phyloP scores from a whole-genome alignment of 2,797 vertebrate genomes.

The Antennarius maculatus region DNA sequence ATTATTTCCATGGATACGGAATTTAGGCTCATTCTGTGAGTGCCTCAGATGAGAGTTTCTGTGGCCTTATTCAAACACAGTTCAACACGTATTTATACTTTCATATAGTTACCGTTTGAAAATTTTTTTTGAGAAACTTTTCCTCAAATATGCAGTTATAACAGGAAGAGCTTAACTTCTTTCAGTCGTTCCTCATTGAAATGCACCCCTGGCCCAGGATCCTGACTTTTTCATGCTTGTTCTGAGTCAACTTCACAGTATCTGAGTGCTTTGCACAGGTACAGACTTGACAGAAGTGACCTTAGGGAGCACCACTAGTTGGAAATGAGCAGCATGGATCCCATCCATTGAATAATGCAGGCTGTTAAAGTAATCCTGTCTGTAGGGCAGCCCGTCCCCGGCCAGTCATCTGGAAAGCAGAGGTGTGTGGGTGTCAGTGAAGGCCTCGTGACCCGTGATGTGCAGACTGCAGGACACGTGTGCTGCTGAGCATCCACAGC shows the following conservation, averaged over 20 bases:
- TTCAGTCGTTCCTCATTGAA: no score
- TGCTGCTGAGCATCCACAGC: constrained; percentile 12
- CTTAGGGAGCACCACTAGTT: constrained; percentile 11
- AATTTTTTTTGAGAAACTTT: no score
- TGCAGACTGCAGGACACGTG: constrained; percentile 6
- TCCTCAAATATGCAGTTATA: no score
- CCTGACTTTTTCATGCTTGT: no score
- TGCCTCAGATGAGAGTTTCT: no score
- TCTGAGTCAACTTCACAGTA: background rate
- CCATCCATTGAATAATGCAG: constrained; percentile 57
- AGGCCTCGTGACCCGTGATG: constrained; percentile 33
- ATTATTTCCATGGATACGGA: no score
- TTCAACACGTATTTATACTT: no score
- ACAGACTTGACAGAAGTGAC: constrained; percentile 12
- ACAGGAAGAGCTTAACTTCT: no score
- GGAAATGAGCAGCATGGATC: constrained; percentile 12
- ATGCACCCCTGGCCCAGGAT: no score
- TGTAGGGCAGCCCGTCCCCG: constrained; percentile 31
- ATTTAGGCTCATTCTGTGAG: no score
- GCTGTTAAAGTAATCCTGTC: constrained; percentile 46
- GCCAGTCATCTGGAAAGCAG: constrained; percentile 34
- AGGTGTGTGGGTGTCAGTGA: constrained; percentile 32
- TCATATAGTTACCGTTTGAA: no score
- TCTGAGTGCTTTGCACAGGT: background rate
- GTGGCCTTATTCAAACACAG: no score